Conservation (phyloP, 2,113 vertebrate species). For the Herpailurus yagouaroundi region DNA sequence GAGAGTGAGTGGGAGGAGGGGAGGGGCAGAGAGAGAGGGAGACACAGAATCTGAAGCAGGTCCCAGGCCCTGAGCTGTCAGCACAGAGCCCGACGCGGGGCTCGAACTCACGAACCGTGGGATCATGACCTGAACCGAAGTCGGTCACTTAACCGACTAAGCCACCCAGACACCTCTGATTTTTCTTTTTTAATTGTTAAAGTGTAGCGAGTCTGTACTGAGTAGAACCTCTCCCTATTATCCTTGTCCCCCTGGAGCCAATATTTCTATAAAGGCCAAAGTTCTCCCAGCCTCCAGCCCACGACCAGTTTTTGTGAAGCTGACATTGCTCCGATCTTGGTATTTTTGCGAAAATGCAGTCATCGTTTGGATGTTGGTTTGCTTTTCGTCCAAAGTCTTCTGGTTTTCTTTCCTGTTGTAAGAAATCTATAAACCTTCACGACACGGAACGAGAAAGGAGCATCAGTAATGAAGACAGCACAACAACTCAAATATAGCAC, state of each 20-base stretch:
- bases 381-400: neutral
- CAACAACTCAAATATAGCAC: neutral
- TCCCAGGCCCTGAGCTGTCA: no score
- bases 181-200: neutral
- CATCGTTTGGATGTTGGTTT: neutral
- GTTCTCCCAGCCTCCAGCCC: neutral
- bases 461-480: no score
- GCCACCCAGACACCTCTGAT: no score
- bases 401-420: neutral
- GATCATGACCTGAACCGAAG: no score
- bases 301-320: neutral
- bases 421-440: neutral
- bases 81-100: no score
- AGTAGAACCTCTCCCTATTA: neutral
- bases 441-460: neutral
- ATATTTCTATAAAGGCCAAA: neutral
- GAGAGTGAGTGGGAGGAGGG: no score
- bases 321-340: neutral
- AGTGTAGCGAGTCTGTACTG: neutral
- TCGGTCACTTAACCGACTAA: no score
- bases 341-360: neutral
- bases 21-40: no score
- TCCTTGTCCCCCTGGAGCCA: neutral
- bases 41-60: no score
- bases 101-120: no score